Evolutionary conservation across 2,797 vertebrate species (phyloP).

Genomic region (Leuciscus waleckii): DNA sequence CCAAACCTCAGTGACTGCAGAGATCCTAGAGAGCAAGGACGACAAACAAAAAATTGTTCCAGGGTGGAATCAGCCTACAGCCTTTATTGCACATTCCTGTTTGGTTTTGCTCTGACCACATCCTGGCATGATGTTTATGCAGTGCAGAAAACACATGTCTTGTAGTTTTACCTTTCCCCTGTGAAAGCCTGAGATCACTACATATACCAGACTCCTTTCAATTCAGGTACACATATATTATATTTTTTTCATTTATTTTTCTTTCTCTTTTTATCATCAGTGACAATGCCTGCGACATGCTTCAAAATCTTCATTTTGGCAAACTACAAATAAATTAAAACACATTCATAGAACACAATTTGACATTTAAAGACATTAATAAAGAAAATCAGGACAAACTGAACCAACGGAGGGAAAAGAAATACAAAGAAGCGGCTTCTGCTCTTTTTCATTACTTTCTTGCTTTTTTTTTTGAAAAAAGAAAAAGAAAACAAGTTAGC

Average conservation of each 20-base stretch:
- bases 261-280: constrained; percentile 74
- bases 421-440: constrained; percentile 74
- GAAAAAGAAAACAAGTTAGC: constrained; percentile 76
- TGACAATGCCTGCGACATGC: constrained; percentile 79
- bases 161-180: constrained; percentile 50
- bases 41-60: constrained; percentile 56
- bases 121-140: constrained; percentile 69
- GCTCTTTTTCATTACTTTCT: constrained; percentile 73
- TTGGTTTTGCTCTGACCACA: constrained; percentile 81
- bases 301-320: constrained; percentile 82
- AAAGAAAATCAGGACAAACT: constrained; percentile 70
- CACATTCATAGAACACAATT: constrained; percentile 81
- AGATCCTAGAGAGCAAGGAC: constrained; percentile 43
- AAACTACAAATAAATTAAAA: constrained; percentile 87
- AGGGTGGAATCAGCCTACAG: constrained; percentile 81
- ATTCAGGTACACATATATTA: constrained; percentile 71
- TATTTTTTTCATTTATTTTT: constrained; percentile 30
- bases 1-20: not conserved
- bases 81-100: constrained; percentile 90
- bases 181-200: constrained; percentile 59
- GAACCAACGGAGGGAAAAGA: constrained; percentile 58
- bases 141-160: constrained; percentile 66
- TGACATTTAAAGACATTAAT: constrained; percentile 76
- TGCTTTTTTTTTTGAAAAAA: constrained; percentile 77
- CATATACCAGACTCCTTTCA: constrained; percentile 66